Conservation (phyloP, 2,113 vertebrate genomes). For the Oplegnathus fasciatus region DNA sequence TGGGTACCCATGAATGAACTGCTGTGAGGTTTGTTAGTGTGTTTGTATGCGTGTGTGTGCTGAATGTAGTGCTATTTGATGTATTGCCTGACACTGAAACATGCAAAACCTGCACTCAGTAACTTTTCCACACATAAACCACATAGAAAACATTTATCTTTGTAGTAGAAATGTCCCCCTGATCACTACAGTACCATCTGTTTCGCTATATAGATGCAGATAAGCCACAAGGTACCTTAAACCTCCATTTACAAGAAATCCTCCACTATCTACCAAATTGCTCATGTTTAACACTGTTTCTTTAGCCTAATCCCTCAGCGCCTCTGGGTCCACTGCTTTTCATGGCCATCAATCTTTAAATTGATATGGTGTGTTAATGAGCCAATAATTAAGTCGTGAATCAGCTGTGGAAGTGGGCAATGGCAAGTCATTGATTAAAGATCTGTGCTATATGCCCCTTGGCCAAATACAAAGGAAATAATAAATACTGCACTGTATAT, state of each 20-base stretch:
- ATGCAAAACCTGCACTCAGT: neutral
- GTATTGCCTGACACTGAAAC: neutral
- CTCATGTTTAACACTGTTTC: slow-evolving; percentile 49
- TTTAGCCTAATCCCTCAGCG: slow-evolving; percentile 38
- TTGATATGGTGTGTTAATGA: slow-evolving; percentile 70
- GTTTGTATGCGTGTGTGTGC: neutral
- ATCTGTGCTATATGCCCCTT: slow-evolving; percentile 8
- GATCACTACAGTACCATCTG: slow-evolving; percentile 43
- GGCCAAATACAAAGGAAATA: slow-evolving; percentile 26
- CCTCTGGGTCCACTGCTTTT: slow-evolving; percentile 39
- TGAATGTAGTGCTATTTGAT: slow-evolving; percentile 5
- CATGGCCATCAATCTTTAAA: slow-evolving; percentile 61
- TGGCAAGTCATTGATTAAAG: slow-evolving; percentile 53
- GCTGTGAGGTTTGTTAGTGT: slow-evolving; percentile 10
- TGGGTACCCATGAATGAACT: neutral
- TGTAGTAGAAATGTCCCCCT: neutral
- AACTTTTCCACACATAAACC: neutral
- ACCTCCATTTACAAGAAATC: slow-evolving; percentile 48
- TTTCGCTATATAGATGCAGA: slow-evolving; percentile 12
- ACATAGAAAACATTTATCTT: slow-evolving; percentile 30
- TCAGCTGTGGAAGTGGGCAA: slow-evolving; percentile 61
- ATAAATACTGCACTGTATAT: neutral
- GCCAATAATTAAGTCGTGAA: slow-evolving; percentile 71
- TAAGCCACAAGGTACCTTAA: slow-evolving; percentile 25
- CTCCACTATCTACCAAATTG: slow-evolving; percentile 29